Base-by-base conservation (phyloP, 2,888 invertebrate species). In the Drosophila robusta region DNA sequence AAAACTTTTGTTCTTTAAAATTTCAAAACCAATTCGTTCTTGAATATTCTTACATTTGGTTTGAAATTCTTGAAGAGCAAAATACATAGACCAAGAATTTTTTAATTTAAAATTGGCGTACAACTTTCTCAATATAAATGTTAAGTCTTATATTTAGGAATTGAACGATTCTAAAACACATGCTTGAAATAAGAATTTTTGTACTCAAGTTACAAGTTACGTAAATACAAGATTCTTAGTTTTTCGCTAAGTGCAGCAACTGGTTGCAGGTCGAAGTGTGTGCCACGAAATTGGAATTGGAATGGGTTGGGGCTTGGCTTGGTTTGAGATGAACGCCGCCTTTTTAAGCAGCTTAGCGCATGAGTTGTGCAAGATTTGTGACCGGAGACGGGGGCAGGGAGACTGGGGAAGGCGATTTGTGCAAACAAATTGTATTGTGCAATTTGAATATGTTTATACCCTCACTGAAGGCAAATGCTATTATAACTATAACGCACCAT, bases 231-330 rank as follows among this genome's bases (percentile, higher is more conserved):
- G 18, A 18, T 18, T 18, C 18, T 18, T 18, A 18, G 18, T 18
- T 18, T 34, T 34, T 12, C 26, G 11, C 34, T 12, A 12, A 34
- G 34, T 34, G 34, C 34, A 32, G 29, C 32, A 32, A 11, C 32
- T 32, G 8, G 29, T 29, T 29, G 32, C 32, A 34, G 34, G 1
- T 12, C 12, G 47, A 49, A 16, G 45, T 50, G 51, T 52, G 18
- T 4, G 22, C 16, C 32, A 16, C 49, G 29, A 24, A 62, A 70
- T 42, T 45, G 67, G 16, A 44, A 44, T 44, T 44, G 12, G 18
- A 60, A 60, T 61, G 52, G 60, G 38, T 56, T 74, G 34, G 34
- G 34, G 12, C 38, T 45, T 22, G 60, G 69, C 69, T 70, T 36
- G 49, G 62, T 47, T 56, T 39, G 51, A 18, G 52, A 42, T 22